A percentile compares a stretch with the other conserved stretches of the same genome.
Conservation (phyloP, 2,888 invertebrate genomes). For the Pyrrhosoma nymphula region DNA sequence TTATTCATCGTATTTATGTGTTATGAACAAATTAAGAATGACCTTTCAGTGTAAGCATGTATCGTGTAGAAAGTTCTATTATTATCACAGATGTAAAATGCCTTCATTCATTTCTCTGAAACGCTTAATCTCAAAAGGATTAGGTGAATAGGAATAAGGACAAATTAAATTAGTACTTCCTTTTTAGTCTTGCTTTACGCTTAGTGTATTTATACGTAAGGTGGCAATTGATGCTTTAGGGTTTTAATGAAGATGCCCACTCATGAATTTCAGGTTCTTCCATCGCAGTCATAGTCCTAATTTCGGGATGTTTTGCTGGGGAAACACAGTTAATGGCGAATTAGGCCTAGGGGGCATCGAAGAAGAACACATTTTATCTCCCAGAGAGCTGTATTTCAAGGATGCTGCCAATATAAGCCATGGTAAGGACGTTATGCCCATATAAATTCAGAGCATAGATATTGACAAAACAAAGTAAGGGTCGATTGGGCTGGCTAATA, state of each 20-base stretch:
- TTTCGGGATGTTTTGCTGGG: constrained; percentile 85
- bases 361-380: constrained; percentile 82
- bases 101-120: not conserved
- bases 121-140: not conserved
- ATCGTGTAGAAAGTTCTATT: not conserved
- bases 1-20: constrained; percentile 37
- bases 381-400: constrained; percentile 78
- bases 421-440: constrained; percentile 75
- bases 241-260: not conserved
- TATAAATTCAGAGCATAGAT: too few species aligned
- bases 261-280: constrained; percentile 19
- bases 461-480: too few species aligned
- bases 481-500: constrained; percentile 1
- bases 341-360: constrained; percentile 89
- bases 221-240: not conserved
- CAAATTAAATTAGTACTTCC: not conserved
- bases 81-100: not conserved
- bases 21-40: not conserved
- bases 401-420: constrained; percentile 76
- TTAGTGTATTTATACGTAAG: not conserved
- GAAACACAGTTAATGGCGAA: constrained; percentile 88
- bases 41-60: not conserved
- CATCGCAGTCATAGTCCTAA: not conserved
- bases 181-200: not conserved
- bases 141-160: not conserved